Evolutionary conservation across 2,113 vertebrate species (phyloP).

Genomic region (Ceuthmochares aereus): DNA sequence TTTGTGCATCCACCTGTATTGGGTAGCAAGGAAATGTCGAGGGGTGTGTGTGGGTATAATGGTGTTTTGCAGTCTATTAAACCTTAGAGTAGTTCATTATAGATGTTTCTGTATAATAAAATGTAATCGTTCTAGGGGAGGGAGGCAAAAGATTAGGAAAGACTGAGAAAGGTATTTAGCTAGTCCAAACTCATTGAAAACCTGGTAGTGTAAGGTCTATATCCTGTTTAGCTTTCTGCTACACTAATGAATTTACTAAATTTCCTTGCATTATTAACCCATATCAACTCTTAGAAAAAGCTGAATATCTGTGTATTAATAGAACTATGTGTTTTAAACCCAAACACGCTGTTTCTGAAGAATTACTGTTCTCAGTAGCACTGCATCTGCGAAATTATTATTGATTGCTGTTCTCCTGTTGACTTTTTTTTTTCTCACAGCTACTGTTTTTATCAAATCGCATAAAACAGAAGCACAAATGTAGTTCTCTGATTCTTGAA

Average conservation of each 20-base stretch:
- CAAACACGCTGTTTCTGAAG: too few relatives aligned
- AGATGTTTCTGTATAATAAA: neutral
- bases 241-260: neutral
- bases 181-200: neutral
- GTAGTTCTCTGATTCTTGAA: neutral
- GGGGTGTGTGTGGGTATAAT: neutral
- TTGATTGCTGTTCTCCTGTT: neutral
- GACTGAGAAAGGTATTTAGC: neutral
- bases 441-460: neutral
- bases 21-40: neutral
- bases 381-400: neutral
- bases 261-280: neutral
- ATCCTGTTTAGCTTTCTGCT: neutral
- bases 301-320: neutral
- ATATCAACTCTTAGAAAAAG: neutral
- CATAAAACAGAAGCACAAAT: neutral
- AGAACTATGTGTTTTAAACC: too few relatives aligned
- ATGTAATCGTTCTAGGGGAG: neutral
- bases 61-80: neutral
- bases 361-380: neutral
- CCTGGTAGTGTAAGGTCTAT: neutral
- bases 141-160: neutral
- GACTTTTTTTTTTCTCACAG: neutral
- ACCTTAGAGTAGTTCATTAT: accelerated
- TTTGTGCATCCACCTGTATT: neutral